Conservation (phyloP, 2,888 invertebrate genomes). For the Drosophila nigricruria region DNA sequence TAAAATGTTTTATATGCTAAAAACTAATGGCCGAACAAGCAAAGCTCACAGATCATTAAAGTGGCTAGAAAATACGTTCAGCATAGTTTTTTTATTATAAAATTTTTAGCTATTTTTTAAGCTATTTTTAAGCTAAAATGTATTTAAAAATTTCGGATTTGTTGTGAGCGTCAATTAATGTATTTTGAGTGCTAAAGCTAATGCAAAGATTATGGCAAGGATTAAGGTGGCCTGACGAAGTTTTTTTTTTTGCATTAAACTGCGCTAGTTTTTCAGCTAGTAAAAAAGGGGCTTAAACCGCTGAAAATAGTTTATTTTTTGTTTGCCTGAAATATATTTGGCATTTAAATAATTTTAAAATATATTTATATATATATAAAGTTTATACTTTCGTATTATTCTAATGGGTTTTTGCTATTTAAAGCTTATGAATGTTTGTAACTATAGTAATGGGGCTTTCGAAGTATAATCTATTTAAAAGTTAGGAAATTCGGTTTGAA, state of each 20-base stretch:
- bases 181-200: conserved; percentile 7
- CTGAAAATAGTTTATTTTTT: neutral
- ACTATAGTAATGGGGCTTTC: too few species aligned
- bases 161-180: neutral
- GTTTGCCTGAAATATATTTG: neutral
- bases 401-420: too few species aligned
- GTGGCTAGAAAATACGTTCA: conserved; percentile 1
- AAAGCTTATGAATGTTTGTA: too few species aligned
- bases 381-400: too few species aligned
- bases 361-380: too few species aligned
- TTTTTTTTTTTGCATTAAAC: too few species aligned
- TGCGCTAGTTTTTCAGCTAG: neutral
- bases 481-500: too few species aligned
- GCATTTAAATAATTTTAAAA: neutral
- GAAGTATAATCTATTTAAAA: too few species aligned
- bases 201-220: neutral
- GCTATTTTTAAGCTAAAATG: neutral
- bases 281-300: neutral
- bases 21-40: conserved; percentile 3
- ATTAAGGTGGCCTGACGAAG: neutral
- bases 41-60: conserved; percentile 23
- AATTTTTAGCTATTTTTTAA: neutral
- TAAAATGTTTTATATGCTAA: conserved; percentile 4
- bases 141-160: neutral
- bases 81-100: neutral